Base-by-base conservation (phyloP, 2,113 vertebrate species). In the Myxocyprinus asiaticus region DNA sequence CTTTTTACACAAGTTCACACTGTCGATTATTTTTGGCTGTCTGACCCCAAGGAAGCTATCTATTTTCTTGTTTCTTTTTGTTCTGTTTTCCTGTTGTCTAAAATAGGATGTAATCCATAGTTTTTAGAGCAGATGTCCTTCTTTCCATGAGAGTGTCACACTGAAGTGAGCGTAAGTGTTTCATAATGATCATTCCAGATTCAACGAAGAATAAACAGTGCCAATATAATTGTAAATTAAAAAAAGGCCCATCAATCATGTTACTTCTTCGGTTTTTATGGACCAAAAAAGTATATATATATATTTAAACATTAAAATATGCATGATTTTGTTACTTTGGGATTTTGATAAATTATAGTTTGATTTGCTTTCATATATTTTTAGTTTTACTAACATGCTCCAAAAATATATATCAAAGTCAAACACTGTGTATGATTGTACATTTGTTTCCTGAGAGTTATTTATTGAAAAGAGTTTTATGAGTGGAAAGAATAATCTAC, bases 251-350 rank as follows among this genome's bases (percentile, higher is more conserved):
- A 85, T 81, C 55, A 72, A 82, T 87, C 74, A 85, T 61, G 47
- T 86, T 85, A 67, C 61, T 80, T 85, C 79, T 78, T 86, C 78
- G 22, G 71, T 85, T 91, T 93, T 88, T 88, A 87, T 89, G 88
- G 85, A 83, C 86, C 71, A 84, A 85, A 88, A 82, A 33, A 33
- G 22, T 33, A 33, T 33, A 89, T 48, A 87, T 81, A 88, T 70
- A 83, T 76, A 74, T 78, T 65, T 48, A 78, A 68, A 53, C 47
- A 33, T 33, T 33, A 74, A 90, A 88, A 91, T 89, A 89, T 92
- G 93, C 93, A 94, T 93, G 92, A 87, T 91, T 92, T 92, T 93
- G 85, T 93, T 93, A 91, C 89, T 91, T 93, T 92, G 90, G 89
- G 87, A 90, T 92, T 92, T 89, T 89, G 88, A 89, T 91, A 90